phyloP scores from a whole-genome alignment of 2,888 invertebrate genomes.

The Ennomos erosarius region DNA sequence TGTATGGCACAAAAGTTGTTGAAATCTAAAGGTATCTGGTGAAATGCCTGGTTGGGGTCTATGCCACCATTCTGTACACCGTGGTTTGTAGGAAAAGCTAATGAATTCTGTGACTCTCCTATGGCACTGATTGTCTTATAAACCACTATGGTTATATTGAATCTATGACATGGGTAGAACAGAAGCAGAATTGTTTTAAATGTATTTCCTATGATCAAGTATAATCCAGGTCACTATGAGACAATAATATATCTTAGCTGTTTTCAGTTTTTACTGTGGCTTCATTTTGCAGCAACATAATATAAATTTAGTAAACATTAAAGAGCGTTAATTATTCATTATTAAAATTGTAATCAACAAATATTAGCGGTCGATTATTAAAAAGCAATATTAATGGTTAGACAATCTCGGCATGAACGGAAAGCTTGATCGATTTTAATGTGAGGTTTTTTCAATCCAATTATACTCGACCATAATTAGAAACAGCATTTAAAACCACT shows the following conservation, averaged over 20 bases:
- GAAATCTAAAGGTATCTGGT: conserved; percentile 49
- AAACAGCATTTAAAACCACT: conserved; percentile 62
- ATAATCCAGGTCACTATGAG: conserved; percentile 16
- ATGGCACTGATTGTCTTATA: conserved; percentile 40
- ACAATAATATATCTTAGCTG: no score
- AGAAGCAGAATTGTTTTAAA: conserved; percentile 40
- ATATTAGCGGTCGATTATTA: conserved; percentile 16
- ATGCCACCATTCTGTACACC: conserved; percentile 46
- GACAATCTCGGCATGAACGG: conserved; percentile 25
- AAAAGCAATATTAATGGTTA: conserved; percentile 37
- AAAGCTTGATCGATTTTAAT: conserved; percentile 33
- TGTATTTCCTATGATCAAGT: conserved; percentile 43
- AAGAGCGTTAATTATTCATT: not conserved
- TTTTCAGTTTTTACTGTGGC: not conserved
- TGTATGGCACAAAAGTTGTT: conserved; percentile 35
- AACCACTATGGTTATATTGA: conserved; percentile 18
- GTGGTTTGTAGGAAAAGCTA: conserved; percentile 57
- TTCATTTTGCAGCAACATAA: not conserved
- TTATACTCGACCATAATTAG: conserved; percentile 57
- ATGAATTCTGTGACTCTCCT: conserved; percentile 51
- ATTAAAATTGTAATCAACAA: not conserved
- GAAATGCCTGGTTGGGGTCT: conserved; percentile 47
- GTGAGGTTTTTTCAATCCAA: conserved; percentile 30
- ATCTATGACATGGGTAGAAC: conserved; percentile 42
- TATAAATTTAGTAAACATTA: no score